Conservation (phyloP, 2,113 vertebrate species). For the Mustelus asterias region DNA sequence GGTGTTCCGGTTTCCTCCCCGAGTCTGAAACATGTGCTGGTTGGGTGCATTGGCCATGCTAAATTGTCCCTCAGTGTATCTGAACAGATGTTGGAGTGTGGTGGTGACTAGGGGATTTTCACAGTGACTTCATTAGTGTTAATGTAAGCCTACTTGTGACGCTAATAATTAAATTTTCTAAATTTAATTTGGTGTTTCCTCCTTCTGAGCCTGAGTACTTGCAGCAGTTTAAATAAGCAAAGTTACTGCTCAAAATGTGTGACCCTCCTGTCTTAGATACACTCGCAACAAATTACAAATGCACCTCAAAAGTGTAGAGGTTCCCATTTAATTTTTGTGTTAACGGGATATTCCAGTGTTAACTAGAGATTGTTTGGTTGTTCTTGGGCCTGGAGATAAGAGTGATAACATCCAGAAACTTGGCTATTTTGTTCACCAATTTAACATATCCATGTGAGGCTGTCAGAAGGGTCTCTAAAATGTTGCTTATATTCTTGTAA, state of each 20-base stretch:
- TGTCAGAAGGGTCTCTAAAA: background rate
- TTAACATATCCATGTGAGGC: background rate
- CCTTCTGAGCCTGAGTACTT: background rate
- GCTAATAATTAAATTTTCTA: no score
- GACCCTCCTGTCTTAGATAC: background rate
- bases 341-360: background rate
- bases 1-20: no score
- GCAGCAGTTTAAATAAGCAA: background rate
- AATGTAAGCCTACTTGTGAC: no score
- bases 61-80: no score
- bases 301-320: background rate
- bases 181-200: background rate
- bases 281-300: background rate
- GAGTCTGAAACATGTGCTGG: no score
- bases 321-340: background rate
- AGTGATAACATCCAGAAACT: background rate
- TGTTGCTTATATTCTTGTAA: background rate
- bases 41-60: no score
- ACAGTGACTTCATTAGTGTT: no score
- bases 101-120: no score
- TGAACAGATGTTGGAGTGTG: no score
- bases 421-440: background rate
- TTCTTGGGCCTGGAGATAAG: background rate
- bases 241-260: background rate
- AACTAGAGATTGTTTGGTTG: background rate